phyloP scores from a whole-genome alignment of 2,113 vertebrate genomes.

The Oostethus manadensis region DNA sequence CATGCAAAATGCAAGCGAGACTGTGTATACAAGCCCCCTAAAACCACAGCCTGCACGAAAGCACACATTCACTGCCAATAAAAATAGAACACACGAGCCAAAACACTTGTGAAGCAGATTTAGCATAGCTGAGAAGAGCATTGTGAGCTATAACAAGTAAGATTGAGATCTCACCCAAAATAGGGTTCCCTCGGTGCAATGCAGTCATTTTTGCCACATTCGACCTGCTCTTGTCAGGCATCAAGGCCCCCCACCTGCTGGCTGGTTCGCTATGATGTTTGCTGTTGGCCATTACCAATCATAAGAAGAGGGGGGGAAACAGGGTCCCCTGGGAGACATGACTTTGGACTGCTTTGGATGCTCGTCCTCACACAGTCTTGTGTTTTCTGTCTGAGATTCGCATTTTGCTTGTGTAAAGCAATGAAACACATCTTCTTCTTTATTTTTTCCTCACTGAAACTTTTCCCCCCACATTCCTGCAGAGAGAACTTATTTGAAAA shows the following conservation, averaged over 20 bases:
- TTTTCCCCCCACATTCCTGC: slow-evolving; percentile 5
- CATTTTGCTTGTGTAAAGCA: slow-evolving; percentile 8
- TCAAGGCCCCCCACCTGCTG: slow-evolving; percentile 47
- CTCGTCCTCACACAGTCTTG: slow-evolving; percentile 4
- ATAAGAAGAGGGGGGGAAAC: slow-evolving; percentile 31
- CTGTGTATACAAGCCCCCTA: slow-evolving; percentile 5
- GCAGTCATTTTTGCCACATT: slow-evolving; percentile 26
- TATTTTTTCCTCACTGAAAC: slow-evolving; percentile 7
- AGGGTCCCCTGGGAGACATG: slow-evolving; percentile 27
- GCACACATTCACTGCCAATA: slow-evolving; percentile 14
- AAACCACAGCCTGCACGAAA: slow-evolving; percentile 3
- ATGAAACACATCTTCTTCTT: slow-evolving; percentile 3
- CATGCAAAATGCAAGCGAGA: slow-evolving; percentile 3
- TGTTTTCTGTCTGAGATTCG: slow-evolving; percentile 11
- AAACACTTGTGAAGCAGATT: slow-evolving; percentile 21
- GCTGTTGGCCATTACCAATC: slow-evolving; percentile 61
- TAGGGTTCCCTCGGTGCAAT: slow-evolving; percentile 2
- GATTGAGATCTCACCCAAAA: slow-evolving; percentile 17
- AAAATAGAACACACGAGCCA: slow-evolving; percentile 25
- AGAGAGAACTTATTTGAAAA: not conserved
- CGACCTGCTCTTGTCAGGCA: slow-evolving; percentile 43
- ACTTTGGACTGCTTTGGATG: slow-evolving; percentile 26
- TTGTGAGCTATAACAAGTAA: slow-evolving; percentile 23
- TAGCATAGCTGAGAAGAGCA: slow-evolving; percentile 9
- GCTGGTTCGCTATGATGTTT: slow-evolving; percentile 43